These are phyloP conservation scores for Rhabdomys pumilio DNA, from an alignment of 2,797 vertebrate genomes.

Conservation along the genomic window DNA sequence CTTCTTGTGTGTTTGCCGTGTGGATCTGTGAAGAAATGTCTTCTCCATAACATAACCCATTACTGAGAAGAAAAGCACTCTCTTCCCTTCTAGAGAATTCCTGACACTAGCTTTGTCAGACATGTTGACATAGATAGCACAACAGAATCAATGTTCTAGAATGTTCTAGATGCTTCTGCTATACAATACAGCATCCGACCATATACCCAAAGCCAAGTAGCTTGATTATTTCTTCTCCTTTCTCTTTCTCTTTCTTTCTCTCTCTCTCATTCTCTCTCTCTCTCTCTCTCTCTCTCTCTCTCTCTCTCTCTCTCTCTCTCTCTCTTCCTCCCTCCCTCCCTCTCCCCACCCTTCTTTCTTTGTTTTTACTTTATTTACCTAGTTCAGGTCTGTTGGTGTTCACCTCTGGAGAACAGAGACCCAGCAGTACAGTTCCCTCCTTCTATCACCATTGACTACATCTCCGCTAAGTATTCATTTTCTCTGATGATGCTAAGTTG, in stretches of 20 bases:
- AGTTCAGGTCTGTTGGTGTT: neutral
- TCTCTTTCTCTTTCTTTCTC: no score
- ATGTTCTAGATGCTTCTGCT: neutral
- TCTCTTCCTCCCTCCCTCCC: no score
- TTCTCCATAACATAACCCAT: neutral
- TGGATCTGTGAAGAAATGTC: no score
- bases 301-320: fast-evolving
- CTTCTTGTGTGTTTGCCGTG: neutral
- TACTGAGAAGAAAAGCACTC: neutral
- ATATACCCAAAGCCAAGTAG: no score
- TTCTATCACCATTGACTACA: neutral
- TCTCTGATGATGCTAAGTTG: neutral
- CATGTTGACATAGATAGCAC: fast-evolving
- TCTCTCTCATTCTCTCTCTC: no score
- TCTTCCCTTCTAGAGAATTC: neutral
- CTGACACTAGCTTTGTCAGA: neutral
- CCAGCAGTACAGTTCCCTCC: neutral
- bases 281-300: no score
- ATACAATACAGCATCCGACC: no score
- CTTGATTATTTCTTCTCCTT: no score
- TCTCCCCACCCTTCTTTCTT: no score
- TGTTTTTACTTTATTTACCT: no score
- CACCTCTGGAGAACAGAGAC: neutral
- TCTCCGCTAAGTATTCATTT: neutral
- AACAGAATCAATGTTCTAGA: neutral